Conservation (phyloP, 2,888 invertebrate species). For the Acleris sparsana region DNA sequence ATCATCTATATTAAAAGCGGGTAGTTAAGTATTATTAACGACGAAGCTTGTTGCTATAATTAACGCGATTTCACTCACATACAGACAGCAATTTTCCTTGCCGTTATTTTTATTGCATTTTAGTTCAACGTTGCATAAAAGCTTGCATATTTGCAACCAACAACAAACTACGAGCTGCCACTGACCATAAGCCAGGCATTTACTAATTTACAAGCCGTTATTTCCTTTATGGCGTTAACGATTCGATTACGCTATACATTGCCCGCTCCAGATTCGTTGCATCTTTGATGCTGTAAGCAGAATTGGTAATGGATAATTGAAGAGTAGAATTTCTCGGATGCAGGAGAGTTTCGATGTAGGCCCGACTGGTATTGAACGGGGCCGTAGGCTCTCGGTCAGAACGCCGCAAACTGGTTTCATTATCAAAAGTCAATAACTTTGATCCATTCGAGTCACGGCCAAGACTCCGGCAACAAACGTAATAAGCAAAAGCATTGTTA, state of each 20-base stretch:
- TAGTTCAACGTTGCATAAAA: conserved; percentile 15
- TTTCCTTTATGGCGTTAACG: conserved; percentile 40
- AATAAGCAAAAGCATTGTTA: conserved; percentile 52
- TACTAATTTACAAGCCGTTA: conserved; percentile 45
- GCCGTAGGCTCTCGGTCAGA: conserved; percentile 77
- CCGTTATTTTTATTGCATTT: conserved; percentile 1
- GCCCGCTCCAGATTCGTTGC: conserved; percentile 45
- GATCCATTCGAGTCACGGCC: conserved; percentile 81
- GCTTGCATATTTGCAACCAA: conserved; percentile 24
- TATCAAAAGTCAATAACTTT: conserved; percentile 84
- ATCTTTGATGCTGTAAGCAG: conserved; percentile 38
- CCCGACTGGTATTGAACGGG: conserved; percentile 75
- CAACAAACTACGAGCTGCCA: conserved; percentile 47
- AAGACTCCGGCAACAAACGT: conserved; percentile 64
- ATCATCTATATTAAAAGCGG: conserved; percentile 8
- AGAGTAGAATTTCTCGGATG: conserved; percentile 46
- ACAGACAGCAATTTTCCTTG: no score
- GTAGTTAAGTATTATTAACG: background rate
- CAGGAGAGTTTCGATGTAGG: conserved; percentile 50
- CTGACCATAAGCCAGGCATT: conserved; percentile 60
- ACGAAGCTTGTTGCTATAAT: background rate
- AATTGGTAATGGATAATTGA: conserved; percentile 58
- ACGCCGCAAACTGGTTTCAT: conserved; percentile 80
- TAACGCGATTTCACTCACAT: background rate
- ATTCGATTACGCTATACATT: conserved; percentile 51